Evolutionary conservation across 2,888 invertebrate genomes (phyloP), one percentile per base, ranked within the genome.

Genomic region (Plebejus melissa): DNA sequence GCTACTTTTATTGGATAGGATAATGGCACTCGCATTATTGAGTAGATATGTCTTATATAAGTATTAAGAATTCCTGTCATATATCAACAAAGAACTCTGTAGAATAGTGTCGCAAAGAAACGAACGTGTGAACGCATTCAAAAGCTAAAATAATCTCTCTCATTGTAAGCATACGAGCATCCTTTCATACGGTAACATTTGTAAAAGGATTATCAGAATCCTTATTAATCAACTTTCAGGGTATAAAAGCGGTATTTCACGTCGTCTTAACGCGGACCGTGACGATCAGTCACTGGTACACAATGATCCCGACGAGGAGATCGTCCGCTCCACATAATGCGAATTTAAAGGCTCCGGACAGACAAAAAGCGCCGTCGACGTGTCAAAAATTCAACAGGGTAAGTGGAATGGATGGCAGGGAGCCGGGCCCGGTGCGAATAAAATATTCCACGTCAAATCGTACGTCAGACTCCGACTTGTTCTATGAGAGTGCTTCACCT

Each of bases 311-410:
- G 80, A 83, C 83, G 82, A 80, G 82, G 80, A 81, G 81, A 84
- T 83, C 81, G 82, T 83, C 79, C 79, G 65, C 76, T 78, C 76
- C 78, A 79, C 86, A 83, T 89, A 89, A 88, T 87, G 83, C 87
- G 87, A 88, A 89, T 89, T 89, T 90, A 91, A 90, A 89, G 89
- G 88, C 83, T 84, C 83, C 83, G 86, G 86, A 85, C 87, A 87
- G 86, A 87, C 87, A 84, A 86, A 88, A 88, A 90, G 86, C 84
- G 83, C 84, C 86, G 86, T 85, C 83, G 86, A 86, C 87, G 88
- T 91, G 91, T 92, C 93, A 92, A 93, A 93, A 93, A 93, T 92
- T 92, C 91, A 91, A 89, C 89, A 88, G 88, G 90, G 89, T 93
- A 93, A 93, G 93, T 92, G 93, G 91, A 93, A 93, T 91, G 87